Evolutionary conservation across 2,113 vertebrate genomes (phyloP), one percentile per base, ranked within the genome.

Genomic region (Syrmaticus mikado): DNA sequence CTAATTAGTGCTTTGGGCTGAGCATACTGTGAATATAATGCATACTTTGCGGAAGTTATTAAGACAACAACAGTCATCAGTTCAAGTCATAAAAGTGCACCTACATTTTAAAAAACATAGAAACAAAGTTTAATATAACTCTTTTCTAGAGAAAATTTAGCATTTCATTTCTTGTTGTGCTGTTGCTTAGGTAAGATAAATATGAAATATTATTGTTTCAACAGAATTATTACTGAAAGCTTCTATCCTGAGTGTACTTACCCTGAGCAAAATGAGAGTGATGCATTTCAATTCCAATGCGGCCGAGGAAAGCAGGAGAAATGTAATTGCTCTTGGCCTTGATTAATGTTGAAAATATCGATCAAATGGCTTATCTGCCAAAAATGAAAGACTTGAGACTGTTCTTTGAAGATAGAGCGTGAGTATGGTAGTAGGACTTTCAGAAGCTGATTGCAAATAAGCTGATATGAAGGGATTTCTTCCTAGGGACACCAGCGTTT

Each of bases 311-410:
- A 79, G 92, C 52, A 66, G n/a, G 77, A 58, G 83, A 90, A 93
- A 95, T 93, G 7, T 87, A 79, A 96, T 93, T 87, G 71, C 85
- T 90, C 32, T 94, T 92, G 82, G 80, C 46, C 71, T 90, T 90
- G 81, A 92, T 93, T 88, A 93, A 72, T 82, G 73, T 94, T 86
- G 73, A 93, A 95, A 95, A 93, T 93, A 95, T 88, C 70, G 94
- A 94, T 96, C 57, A 90, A 82, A 82, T 73, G 72, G 28, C 64
- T 92, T 93, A 81, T 91, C 57, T 95, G 57, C 78, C 80, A 91
- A 82, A 93, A 92, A 91, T 84, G 61, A 91, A 96, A 86, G 60
- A 45, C 73, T 66, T 64, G 72, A 41, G 48, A 70, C 40, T 48
- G 57, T 65, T 85, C 79, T 94, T 95, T 93, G 90, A 94, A 93